A percentile compares a stretch with the other conserved stretches of the same genome.
Conservation (phyloP, 2,797 vertebrate species). For the Gila robusta region DNA sequence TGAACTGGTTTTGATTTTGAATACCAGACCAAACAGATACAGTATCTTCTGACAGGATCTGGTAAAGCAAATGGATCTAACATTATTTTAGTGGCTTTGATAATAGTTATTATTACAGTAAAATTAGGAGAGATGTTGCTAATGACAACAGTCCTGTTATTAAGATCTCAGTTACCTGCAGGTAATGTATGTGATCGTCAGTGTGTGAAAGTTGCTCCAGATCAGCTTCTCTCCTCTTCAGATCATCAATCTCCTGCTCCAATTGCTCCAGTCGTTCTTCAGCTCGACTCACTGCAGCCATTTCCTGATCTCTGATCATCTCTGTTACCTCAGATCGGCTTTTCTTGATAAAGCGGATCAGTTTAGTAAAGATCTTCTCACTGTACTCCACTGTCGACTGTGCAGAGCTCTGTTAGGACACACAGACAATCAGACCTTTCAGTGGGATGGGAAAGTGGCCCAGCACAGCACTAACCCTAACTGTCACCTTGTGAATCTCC, state of each 20-base stretch:
- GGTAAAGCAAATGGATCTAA: no score
- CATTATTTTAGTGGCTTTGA: no score
- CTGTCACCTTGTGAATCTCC: background rate
- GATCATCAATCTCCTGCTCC: background rate
- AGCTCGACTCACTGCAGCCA: background rate
- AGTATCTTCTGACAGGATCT: no score
- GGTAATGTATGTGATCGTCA: background rate
- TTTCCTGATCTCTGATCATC: background rate
- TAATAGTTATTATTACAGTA: background rate
- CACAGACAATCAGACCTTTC: background rate
- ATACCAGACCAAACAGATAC: no score
- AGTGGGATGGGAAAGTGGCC: background rate
- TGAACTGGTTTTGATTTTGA: no score
- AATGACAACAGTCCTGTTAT: background rate
- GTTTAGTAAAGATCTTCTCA: background rate
- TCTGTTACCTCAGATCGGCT: background rate
- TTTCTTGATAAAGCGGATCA: background rate
- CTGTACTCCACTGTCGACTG: background rate
- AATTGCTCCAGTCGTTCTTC: background rate
- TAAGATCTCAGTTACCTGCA: background rate
- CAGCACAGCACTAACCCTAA: background rate
- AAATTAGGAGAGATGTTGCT: background rate
- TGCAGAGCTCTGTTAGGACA: background rate
- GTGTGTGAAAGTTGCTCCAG: background rate
- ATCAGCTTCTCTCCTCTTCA: slow-evolving; percentile 52